A percentile compares a stretch with the other conserved stretches of the same genome.
phyloP scores from a whole-genome alignment of 2,888 invertebrate genomes.

The Diogma glabrata region DNA sequence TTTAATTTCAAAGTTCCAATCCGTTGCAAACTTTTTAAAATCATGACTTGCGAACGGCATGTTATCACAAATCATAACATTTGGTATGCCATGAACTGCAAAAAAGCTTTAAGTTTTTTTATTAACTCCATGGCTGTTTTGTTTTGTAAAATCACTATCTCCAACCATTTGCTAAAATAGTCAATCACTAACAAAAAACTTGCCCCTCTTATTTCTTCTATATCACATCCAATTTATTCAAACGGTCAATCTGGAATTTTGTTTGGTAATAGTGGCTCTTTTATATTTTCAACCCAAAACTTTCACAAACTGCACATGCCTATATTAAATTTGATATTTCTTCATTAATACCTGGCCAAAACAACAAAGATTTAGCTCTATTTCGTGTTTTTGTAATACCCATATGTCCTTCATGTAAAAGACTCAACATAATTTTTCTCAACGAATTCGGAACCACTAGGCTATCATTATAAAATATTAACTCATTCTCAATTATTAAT shows the following conservation, averaged over 20 bases:
- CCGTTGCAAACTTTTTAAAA: conserved; percentile 5
- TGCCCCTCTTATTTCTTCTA: conserved; percentile 11
- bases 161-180: conserved; percentile 17
- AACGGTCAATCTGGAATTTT: conserved; percentile 10
- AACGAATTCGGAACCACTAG: not conserved
- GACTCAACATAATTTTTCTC: too few species aligned
- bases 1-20: too few species aligned
- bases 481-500: too few species aligned
- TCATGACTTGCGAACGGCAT: conserved; percentile 5
- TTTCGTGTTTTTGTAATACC: too few species aligned
- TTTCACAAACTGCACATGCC: conserved; percentile 9
- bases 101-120: conserved; percentile 15
- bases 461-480: not conserved
- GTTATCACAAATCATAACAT: conserved; percentile 7
- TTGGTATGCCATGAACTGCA: conserved; percentile 12
- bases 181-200: conserved; percentile 16
- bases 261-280: conserved; percentile 13
- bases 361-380: conserved; percentile 9
- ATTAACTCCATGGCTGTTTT: conserved; percentile 13
- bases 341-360: conserved; percentile 12
- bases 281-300: conserved; percentile 7
- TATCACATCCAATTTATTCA: conserved; percentile 13
- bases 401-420: too few species aligned
- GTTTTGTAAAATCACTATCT: conserved; percentile 10
- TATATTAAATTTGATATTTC: conserved; percentile 4